These are phyloP conservation scores for Lacerta viridis DNA, from an alignment of 2,797 vertebrate genomes.

Conservation along the genomic window DNA sequence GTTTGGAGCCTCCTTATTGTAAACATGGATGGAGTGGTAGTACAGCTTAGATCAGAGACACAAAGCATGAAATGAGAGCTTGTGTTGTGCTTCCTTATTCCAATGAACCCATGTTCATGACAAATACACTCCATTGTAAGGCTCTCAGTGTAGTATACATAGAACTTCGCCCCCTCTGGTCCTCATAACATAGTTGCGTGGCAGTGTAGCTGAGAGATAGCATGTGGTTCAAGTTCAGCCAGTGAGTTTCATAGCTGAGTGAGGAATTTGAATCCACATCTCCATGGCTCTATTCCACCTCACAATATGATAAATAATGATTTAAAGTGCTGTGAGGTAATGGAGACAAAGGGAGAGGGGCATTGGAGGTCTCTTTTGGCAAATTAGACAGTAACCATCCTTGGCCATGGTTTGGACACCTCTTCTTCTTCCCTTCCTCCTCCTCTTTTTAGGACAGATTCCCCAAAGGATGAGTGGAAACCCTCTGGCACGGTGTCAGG, in stretches of 20 bases:
- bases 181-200: neutral
- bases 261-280: neutral
- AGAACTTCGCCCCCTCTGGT: neutral
- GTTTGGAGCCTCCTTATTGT: neutral
- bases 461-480: neutral
- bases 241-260: neutral
- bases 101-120: neutral
- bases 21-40: no score
- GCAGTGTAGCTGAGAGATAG: neutral
- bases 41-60: neutral
- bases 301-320: neutral
- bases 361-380: neutral
- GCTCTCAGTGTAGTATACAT: neutral
- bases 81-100: neutral
- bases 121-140: neutral
- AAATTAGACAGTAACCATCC: neutral
- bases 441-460: neutral
- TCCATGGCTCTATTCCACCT: neutral
- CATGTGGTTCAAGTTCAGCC: neutral
- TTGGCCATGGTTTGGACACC: neutral
- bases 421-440: neutral
- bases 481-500: neutral
- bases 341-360: neutral
- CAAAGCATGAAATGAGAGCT: neutral
- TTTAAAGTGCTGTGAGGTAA: neutral